Conservation (phyloP, 2,797 vertebrate species). For the Furcifer pardalis region DNA sequence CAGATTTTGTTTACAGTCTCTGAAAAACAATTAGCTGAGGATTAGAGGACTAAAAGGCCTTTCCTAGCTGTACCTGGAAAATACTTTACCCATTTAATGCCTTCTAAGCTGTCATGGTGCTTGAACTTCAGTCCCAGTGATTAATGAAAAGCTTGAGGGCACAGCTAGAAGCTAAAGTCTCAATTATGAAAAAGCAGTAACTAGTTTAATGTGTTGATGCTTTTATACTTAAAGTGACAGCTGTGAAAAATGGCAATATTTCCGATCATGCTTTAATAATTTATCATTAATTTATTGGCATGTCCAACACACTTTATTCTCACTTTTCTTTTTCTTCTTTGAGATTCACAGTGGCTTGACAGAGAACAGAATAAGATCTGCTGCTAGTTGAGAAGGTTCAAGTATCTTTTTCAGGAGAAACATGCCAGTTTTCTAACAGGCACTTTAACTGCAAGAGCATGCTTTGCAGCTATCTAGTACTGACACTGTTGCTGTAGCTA, state of each 20-base stretch:
- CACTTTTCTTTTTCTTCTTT: conserved; percentile 72
- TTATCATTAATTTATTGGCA: conserved; percentile 96
- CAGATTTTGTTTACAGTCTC: conserved; percentile 82
- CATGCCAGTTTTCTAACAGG: not conserved
- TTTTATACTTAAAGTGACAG: conserved; percentile 95
- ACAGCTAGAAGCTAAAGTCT: conserved; percentile 97
- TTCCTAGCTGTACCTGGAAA: conserved; percentile 89
- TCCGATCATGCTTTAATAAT: conserved; percentile 96
- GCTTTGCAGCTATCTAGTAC: not conserved
- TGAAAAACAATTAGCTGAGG: conserved; percentile 88
- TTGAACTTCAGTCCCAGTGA: conserved; percentile 93
- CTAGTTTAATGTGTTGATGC: conserved; percentile 97
- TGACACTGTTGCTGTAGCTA: not conserved
- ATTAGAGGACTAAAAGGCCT: conserved; percentile 90
- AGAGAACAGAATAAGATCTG: conserved; percentile 59
- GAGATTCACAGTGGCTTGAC: conserved; percentile 62
- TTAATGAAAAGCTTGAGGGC: conserved; percentile 99
- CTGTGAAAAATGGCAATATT: conserved; percentile 98
- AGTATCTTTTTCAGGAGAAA: conserved; percentile 43
- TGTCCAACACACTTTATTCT: conserved; percentile 80
- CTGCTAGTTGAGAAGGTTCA: conserved; percentile 46
- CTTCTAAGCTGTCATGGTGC: conserved; percentile 91
- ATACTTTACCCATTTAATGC: conserved; percentile 89
- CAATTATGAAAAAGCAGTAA: conserved; percentile 99
- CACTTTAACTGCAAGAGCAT: not conserved